Base-by-base conservation (phyloP, 2,888 invertebrate genomes). In the Rhamnusium bicolor region DNA sequence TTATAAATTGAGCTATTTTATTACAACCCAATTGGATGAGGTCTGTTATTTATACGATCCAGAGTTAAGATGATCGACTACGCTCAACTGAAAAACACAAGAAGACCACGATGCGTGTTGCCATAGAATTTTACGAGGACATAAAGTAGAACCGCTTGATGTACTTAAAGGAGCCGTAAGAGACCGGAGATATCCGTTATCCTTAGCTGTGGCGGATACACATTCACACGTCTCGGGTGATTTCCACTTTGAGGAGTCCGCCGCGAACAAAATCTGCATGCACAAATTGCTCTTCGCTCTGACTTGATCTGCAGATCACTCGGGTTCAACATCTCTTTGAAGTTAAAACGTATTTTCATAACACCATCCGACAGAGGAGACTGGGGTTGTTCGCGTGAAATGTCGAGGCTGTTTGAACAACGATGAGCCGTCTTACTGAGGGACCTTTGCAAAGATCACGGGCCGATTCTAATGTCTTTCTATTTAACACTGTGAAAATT, bases 341-440 rank as follows among this genome's bases (percentile, higher is more conserved):
- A 84, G 86, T 85, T 84, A 83, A 84, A 85, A 83, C 85, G 84
- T 84, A 85, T 86, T 86, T 86, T 85, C 85, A 85, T 85, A 85
- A 85, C 85, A 83, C 81, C 81, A 78, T 69, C 73, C 77, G 80
- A 80, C 80, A 79, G 78, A 78, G 71, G 70, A 74, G 72, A 72
- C 68, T 65, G 75, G 76, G 74, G 71, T 67, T 74, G 79, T 77
- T 81, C 79, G 74, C 79, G 76, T 75, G 78, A 79, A 80, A 82
- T 78, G 71, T 76, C 76, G 74, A 73, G 74, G 77, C 69, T 72
- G 73, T 79, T 78, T 69, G 71, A 74, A 71, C 58, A 49, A 53
- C 63, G 65, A 65, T 29, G 65, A 63, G 51, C 63, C 63, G 63
- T 49, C 49, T 24, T 19, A n/a, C 54, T 29, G 58, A 16, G 49